Percentiles rank a stretch among this genome's conserved stretches.
phyloP scores from a whole-genome alignment of 2,888 invertebrate genomes.

The Hofmannophila pseudospretella region DNA sequence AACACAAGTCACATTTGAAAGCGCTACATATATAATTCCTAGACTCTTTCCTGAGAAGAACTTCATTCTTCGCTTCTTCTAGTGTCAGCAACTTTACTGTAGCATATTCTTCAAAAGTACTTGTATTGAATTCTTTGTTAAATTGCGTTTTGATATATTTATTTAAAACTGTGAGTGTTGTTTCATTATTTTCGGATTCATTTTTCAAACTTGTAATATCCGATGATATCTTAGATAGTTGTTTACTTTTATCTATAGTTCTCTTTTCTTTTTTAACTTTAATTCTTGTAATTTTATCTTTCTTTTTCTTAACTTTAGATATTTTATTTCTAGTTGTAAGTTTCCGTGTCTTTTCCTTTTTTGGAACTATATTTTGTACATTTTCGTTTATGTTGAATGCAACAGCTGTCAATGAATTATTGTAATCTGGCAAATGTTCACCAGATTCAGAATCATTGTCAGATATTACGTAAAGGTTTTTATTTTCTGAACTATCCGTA shows the following conservation, averaged over 20 bases:
- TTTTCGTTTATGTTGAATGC: no score
- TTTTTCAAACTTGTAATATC: constrained; percentile 3
- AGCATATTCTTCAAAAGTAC: constrained; percentile 31
- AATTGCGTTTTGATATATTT: constrained; percentile 1
- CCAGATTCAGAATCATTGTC: no score
- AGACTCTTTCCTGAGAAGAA: constrained; percentile 33
- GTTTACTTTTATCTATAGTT: constrained; percentile 24
- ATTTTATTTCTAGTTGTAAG: no score
- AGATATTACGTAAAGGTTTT: no score
- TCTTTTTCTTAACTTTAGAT: constrained; percentile 4
- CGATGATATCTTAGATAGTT: constrained; percentile 16
- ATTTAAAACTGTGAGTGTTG: constrained; percentile 6
- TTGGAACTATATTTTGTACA: no score
- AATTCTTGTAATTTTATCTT: constrained; percentile 13
- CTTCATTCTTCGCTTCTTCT: constrained; percentile 34
- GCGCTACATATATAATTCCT: constrained; percentile 32
- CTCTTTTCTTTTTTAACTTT: constrained; percentile 10
- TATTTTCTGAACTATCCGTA: neutral
- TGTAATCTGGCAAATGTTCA: no score
- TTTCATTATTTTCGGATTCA: constrained; percentile 4
- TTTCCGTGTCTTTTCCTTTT: constrained; percentile 1
- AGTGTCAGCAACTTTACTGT: constrained; percentile 27
- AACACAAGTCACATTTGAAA: constrained; percentile 37
- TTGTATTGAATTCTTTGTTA: constrained; percentile 13
- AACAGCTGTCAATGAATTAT: no score